These are phyloP conservation scores for Pharmacophagus antenor DNA, from an alignment of 2,888 invertebrate species.

Conservation along the genomic window DNA sequence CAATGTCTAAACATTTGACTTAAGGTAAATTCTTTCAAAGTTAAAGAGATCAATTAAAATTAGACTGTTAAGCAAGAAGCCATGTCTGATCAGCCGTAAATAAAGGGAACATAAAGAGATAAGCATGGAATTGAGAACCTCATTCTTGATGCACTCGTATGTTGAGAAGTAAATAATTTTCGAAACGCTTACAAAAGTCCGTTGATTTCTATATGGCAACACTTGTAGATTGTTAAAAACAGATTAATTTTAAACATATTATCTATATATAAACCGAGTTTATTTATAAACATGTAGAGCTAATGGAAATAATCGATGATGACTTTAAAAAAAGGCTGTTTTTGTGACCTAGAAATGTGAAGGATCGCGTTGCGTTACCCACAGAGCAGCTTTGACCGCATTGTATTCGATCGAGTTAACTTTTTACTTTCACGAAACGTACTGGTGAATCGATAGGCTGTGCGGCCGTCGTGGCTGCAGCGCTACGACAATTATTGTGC, in stretches of 20 bases:
- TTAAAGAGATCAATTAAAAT: no score
- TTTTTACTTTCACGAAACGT: constrained; percentile 73
- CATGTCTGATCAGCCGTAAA: no score
- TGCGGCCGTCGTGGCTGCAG: constrained; percentile 69
- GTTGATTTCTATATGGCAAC: background rate
- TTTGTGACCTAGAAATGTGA: constrained; percentile 67
- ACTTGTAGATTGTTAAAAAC: background rate
- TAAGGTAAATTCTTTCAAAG: no score
- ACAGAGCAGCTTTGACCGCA: constrained; percentile 54
- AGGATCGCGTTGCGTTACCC: constrained; percentile 60
- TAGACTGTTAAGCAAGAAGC: no score
- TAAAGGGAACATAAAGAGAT: no score
- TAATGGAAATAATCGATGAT: constrained; percentile 53
- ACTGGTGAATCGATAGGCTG: constrained; percentile 69
- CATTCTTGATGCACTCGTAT: no score
- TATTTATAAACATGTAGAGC: constrained; percentile 33
- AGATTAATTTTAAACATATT: constrained; percentile 17
- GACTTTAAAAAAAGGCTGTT: constrained; percentile 60
- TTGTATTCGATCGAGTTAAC: constrained; percentile 73
- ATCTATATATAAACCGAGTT: constrained; percentile 18
- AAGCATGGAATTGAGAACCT: no score
- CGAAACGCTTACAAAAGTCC: no score
- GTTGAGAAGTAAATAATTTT: no score
- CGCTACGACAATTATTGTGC: constrained; percentile 69
- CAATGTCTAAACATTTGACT: no score